Conservation (phyloP, 2,888 invertebrate species). For the Ephialtes manifestator region DNA sequence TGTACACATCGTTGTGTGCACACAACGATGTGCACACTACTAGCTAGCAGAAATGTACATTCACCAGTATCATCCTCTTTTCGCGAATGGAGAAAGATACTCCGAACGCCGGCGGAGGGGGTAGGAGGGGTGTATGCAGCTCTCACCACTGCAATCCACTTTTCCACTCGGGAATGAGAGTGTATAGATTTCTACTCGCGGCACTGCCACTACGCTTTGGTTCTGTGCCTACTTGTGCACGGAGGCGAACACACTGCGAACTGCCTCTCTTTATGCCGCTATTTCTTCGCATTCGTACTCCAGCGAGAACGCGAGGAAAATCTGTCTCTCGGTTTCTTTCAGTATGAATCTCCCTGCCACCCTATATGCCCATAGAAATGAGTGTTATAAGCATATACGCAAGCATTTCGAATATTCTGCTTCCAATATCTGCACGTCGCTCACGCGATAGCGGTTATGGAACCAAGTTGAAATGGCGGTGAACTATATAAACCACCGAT, state of each 20-base stretch:
- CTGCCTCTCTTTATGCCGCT: constrained; percentile 29
- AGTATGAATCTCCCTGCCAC: constrained; percentile 7
- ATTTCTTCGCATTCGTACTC: constrained; percentile 7
- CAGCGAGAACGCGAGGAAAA: constrained; percentile 28
- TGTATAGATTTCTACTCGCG: constrained; percentile 50
- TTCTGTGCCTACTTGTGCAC: constrained; percentile 47
- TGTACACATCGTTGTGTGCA: neutral
- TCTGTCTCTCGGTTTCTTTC: constrained; percentile 42
- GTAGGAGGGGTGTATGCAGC: constrained; percentile 10
- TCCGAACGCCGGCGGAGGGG: neutral
- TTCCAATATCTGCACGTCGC: constrained; percentile 30
- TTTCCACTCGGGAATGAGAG: constrained; percentile 52
- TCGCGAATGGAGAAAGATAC: constrained; percentile 52
- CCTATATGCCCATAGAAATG: constrained; percentile 31
- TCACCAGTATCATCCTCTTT: constrained; percentile 46
- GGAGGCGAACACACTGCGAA: constrained; percentile 43
- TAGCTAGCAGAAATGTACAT: constrained; percentile 19
- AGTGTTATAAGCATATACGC: constrained; percentile 23
- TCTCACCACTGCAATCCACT: constrained; percentile 64
- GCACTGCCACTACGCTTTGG: constrained; percentile 25
- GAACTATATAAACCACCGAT: constrained; percentile 2
- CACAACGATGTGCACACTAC: neutral
- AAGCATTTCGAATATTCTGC: constrained; percentile 21
- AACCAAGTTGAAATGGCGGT: constrained; percentile 18
- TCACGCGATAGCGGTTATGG: constrained; percentile 7